phyloP scores from a whole-genome alignment of 2,797 vertebrate species.

The Cichlasoma orientale region DNA sequence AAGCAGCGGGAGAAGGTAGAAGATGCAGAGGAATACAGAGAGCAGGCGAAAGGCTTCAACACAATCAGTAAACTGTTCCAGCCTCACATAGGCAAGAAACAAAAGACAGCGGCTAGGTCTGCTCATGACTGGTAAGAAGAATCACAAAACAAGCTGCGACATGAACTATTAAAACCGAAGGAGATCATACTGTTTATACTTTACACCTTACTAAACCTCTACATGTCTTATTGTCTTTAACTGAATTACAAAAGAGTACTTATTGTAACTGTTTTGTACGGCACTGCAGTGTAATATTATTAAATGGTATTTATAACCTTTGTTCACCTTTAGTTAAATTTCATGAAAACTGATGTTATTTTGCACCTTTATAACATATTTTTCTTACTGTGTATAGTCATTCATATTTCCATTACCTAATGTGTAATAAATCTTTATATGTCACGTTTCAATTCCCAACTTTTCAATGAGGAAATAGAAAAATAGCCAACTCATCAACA shows the following conservation, averaged over 20 bases:
- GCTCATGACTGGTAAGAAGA: constrained; percentile 59
- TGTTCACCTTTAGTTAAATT: constrained; percentile 7
- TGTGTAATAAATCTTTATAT: constrained; percentile 21
- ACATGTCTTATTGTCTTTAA: not conserved
- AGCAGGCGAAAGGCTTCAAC: constrained; percentile 83
- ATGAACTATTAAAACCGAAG: not conserved
- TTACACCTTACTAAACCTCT: not conserved
- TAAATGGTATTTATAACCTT: constrained; percentile 17
- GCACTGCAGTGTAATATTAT: not conserved
- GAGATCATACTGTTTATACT: not conserved
- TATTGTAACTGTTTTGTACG: constrained; percentile 2
- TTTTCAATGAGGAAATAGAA: constrained; percentile 1
- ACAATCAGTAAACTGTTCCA: constrained; percentile 89
- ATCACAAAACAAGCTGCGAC: constrained; percentile 52
- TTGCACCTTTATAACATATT: constrained; percentile 3
- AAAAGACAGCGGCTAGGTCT: constrained; percentile 76
- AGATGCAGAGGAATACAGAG: constrained; percentile 70
- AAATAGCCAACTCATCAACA: constrained; percentile 6
- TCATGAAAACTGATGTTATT: not conserved
- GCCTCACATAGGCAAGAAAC: constrained; percentile 83
- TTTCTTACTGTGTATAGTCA: not conserved
- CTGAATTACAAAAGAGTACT: not conserved
- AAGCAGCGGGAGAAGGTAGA: constrained; percentile 68
- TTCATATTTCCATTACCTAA: not conserved
- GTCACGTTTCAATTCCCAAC: constrained; percentile 7